Base-by-base conservation (phyloP, 2,113 vertebrate species). In the Scartelaos histophorus region DNA sequence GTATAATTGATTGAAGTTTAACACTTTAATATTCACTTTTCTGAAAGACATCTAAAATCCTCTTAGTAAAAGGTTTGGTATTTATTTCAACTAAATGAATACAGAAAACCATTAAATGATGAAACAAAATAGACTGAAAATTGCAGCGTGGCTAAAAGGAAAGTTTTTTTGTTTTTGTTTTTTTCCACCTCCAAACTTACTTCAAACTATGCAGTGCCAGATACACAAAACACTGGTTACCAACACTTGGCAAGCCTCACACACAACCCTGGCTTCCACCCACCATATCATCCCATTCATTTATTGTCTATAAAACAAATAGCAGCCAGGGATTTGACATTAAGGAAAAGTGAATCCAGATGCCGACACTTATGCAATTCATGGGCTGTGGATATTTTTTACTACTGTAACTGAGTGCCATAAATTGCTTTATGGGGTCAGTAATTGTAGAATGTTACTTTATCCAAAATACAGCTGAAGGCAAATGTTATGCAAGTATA, bases 261-360 rank as follows among this genome's bases (percentile, higher is more conserved):
- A 51, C 47, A 51, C 47, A 19, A 16, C 47, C 47, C 47, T 19
- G 47, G 16, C 47, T 19, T 51, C 62, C 56, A 74, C 43, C 13
- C 64, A 38, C 47, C 74, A 19, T 47, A 64, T 38, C 34, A 47
- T 56, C 21, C 66, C 74, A 75, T 85, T 68, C 77, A 56, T 73
- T 56, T 70, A 74, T 78, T 70, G 64, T 65, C 22, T 66, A 61
- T 74, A 78, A 82, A 73, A 57, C 78, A 75, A 82, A 79, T 72
- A 79, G 45, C 75, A 22, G 47, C 47, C 47, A 79, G 74, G 78
- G 69, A 75, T 89, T 86, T 65, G 73, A 70, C 75, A 70, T 70
- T 64, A 24, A 43, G 70, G 46, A 19, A 82, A 81, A 79, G 66
- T 68, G 71, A 81, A 82, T 82, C 76, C 82, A 84, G 77, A 86